Conservation (phyloP, 2,797 vertebrate species). For the Sylvia borin region DNA sequence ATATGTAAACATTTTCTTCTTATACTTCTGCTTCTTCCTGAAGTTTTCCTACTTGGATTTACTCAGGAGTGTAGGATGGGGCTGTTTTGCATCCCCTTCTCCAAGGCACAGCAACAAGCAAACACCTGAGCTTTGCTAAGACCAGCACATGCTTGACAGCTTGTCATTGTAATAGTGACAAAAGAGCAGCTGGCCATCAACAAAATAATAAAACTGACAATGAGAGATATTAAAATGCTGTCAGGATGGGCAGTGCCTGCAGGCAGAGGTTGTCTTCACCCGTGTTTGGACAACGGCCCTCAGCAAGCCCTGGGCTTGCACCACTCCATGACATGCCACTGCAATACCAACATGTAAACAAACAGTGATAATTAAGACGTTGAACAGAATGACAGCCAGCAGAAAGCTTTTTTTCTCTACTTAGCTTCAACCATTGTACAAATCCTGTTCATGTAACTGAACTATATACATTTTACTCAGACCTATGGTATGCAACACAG, state of each 20-base stretch:
- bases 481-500: neutral
- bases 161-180: neutral
- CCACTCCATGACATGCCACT: neutral
- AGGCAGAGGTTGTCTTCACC: neutral
- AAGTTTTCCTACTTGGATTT: neutral
- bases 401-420: neutral
- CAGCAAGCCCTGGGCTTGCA: neutral
- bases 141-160: neutral
- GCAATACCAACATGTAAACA: neutral
- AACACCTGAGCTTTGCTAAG: neutral
- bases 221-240: neutral
- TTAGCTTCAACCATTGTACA: neutral
- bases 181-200: neutral
- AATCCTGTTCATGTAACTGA: neutral
- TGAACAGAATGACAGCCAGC: neutral
- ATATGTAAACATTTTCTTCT: neutral
- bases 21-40: neutral
- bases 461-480: neutral
- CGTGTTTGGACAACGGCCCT: neutral
- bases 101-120: neutral
- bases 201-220: neutral
- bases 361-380: neutral
- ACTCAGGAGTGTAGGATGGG: neutral
- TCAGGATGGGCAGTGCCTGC: neutral
- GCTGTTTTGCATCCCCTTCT: neutral